Evolutionary conservation across 2,888 invertebrate species (phyloP).

Genomic region (Drosophila putrida): DNA sequence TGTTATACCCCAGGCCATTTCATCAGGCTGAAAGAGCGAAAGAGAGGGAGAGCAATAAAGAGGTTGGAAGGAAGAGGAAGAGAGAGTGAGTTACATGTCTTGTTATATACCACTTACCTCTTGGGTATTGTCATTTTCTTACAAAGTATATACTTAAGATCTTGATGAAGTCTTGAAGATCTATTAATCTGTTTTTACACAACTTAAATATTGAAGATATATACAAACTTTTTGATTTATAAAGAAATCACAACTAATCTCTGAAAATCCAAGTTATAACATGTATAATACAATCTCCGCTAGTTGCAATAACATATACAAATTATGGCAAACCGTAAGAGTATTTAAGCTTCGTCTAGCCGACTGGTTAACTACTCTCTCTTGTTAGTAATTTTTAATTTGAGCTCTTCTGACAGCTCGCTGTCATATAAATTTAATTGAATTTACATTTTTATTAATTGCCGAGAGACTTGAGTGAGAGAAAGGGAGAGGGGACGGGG

Average conservation of each 20-base stretch:
- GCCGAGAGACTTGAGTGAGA: constrained; percentile 47
- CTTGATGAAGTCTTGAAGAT: no score
- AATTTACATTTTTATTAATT: constrained; percentile 85
- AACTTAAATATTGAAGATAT: no score
- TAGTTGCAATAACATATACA: neutral
- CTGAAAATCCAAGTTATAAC: neutral
- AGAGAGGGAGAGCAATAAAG: constrained; percentile 19
- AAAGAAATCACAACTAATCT: no score
- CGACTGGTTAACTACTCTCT: constrained; percentile 11
- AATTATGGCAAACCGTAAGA: neutral
- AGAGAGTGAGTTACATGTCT: constrained; percentile 61
- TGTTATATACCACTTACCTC: constrained; percentile 29
- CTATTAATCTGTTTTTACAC: no score
- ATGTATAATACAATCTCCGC: neutral
- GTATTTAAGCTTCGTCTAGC: neutral
- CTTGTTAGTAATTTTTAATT: constrained; percentile 84
- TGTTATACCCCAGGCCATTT: constrained; percentile 57
- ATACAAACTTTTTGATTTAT: no score
- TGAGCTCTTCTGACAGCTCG: constrained; percentile 84
- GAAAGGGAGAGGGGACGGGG: neutral
- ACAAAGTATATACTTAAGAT: neutral
- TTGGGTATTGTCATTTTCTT: neutral
- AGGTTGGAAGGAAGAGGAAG: neutral
- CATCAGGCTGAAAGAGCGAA: constrained; percentile 10
- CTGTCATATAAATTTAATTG: constrained; percentile 85